Evolutionary conservation across 2,888 invertebrate genomes (phyloP), one percentile per base, ranked within the genome.

Genomic region (Plusia festucae): DNA sequence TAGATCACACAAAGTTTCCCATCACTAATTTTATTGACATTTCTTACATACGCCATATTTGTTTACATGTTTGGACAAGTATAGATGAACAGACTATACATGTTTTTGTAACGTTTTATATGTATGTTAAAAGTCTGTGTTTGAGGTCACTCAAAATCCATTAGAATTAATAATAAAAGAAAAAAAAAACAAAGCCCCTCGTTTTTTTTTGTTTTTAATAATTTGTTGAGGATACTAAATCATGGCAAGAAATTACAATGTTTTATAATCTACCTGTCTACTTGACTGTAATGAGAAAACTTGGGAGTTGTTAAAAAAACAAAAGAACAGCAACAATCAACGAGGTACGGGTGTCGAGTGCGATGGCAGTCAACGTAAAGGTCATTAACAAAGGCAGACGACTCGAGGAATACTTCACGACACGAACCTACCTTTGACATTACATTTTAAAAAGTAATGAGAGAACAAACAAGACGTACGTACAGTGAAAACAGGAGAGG

Each of bases 391-490:
- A 71, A 74, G 40, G 22, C 5, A 56, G 32, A 64, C 49, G 46
- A 46, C 56, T 57, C 22, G 15, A 49, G 15, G 20, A 49, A 15
- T 22, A 27, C 67, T 30, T 0, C 16, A 54, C 27, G 52, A 13
- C 13, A 54, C 27, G 49, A 13, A n/a, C 52, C 70, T 27, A 75
- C 69, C 75, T 65, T 60, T 78, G 72, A 66, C 61, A 63, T 80
- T 78, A 34, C n/a, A 8, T 71, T 67, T 22, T 60, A 30, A 56
- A 70, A 65, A 52, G 68, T 71, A 68, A 75, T 61, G 64, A 65
- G 53, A 30, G 46, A 66, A 22, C 11, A 49, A 49, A 18, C 18
- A 11, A 20, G 46, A 11, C 16, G 11, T 20, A 49, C 18, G 46
- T 49, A 20, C 20, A 49, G 20, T 60, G 20, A 32, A 16, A 32